phyloP scores from a whole-genome alignment of 1,140 invertebrate genomes.

The Caligus rogercresseyi region DNA sequence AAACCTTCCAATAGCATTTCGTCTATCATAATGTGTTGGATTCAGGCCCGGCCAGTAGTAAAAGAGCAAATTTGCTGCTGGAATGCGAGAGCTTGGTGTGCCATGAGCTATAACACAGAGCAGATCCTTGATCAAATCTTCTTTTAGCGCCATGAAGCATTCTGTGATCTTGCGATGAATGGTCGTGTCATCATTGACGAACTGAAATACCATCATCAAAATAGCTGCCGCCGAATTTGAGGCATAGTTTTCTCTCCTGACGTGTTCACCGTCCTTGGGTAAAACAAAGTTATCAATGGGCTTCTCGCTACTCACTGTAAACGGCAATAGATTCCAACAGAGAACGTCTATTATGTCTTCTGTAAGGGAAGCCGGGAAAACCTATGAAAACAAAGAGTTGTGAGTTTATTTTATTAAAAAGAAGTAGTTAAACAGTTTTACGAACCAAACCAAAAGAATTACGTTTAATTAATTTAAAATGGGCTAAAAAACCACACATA shows the following conservation, averaged over 20 bases:
- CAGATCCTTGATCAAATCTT: slow-evolving; percentile 73
- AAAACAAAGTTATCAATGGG: slow-evolving; percentile 15
- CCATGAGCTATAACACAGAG: slow-evolving; percentile 92
- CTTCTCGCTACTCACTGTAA: slow-evolving; percentile 65
- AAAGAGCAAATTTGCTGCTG: slow-evolving; percentile 88
- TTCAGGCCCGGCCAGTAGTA: slow-evolving; percentile 99
- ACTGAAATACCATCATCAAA: slow-evolving; percentile 93
- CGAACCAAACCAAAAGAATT: too few species aligned
- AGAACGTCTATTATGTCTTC: slow-evolving; percentile 86
- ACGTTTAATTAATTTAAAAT: too few species aligned
- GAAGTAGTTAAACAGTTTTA: too few species aligned
- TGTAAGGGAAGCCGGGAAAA: slow-evolving; percentile 51
- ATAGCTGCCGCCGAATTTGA: slow-evolving; percentile 76
- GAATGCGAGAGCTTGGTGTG: slow-evolving; percentile 66
- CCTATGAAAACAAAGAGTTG: not conserved
- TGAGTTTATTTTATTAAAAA: not conserved
- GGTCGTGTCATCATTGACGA: slow-evolving; percentile 41
- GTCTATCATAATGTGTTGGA: slow-evolving; percentile 73
- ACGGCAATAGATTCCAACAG: slow-evolving; percentile 88
- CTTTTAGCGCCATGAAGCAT: slow-evolving; percentile 79
- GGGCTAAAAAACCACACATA: too few species aligned
- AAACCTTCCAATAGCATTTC: slow-evolving; percentile 38
- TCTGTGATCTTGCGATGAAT: slow-evolving; percentile 87
- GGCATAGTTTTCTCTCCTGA: slow-evolving; percentile 57
- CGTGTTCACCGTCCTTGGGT: slow-evolving; percentile 14